Evolutionary conservation across 2,113 vertebrate genomes (phyloP), one percentile per base, ranked within the genome.

Genomic region (Gallinago undulata): DNA sequence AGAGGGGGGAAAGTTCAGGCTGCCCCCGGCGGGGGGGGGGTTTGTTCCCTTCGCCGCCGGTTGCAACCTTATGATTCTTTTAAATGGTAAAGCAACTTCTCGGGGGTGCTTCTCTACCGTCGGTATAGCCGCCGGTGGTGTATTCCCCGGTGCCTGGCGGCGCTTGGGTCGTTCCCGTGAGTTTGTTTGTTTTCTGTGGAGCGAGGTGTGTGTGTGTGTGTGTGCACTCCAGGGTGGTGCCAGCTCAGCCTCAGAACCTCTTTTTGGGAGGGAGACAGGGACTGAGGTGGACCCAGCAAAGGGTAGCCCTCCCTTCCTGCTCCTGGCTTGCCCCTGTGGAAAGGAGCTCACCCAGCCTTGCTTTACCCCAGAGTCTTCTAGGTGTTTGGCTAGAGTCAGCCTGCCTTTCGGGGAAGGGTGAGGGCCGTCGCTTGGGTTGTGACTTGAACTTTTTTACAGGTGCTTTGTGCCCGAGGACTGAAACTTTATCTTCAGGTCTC

Each of bases 381-480:
- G 24, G n/a, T 1, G 0, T 13, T 15, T 5, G 19, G 12, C 11
- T 0, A 1, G 1, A 28, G 51, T n/a, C 24, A 33, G 28, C 8
- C 50, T 25, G 69, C 33, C 37, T 77, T 37, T 19, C 5, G 1
- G 9, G 2, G 33, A 6, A 35, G 35, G 23, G 3, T 28, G 23
- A 4, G 28, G 18, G 24, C 8, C n/a, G 12, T 48, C 0, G 0
- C 37, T 90, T 0, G 0, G 48, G 18, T 56, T 4, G 1, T 7
- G 39, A 17, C 59, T 51, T 76, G 19, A 60, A 50, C 72, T 86
- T 73, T 48, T 30, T 55, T 56, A 23, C 25, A 43, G 53, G n/a
- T 69, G 48, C 48, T 92, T 75, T 27, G 30, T 73, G 53, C 45
- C 31, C 4, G 1, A n/a, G 55, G 30, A 69, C 33, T 1, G 0